Percentiles rank a stretch among this genome's conserved stretches.
Evolutionary conservation across 2,888 invertebrate genomes (phyloP).

Genomic region (Uloborus plumipes): DNA sequence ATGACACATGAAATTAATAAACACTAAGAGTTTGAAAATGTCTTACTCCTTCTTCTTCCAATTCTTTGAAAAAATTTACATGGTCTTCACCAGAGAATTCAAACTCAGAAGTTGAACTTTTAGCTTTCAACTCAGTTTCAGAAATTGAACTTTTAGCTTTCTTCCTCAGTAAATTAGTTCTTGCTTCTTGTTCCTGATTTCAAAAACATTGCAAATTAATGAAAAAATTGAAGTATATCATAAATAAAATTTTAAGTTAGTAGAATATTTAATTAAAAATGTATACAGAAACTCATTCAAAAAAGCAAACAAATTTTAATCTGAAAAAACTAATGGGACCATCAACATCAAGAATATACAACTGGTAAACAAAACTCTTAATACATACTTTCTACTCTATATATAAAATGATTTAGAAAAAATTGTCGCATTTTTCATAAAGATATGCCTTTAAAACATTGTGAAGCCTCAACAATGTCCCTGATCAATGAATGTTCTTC

Average conservation of each 20-base stretch:
- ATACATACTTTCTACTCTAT: no score
- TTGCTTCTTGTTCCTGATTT: constrained; percentile 84
- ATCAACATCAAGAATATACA: no score
- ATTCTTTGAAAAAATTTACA: constrained; percentile 88
- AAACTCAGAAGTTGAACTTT: not conserved
- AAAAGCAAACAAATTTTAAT: no score
- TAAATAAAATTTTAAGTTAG: not conserved
- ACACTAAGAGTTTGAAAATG: not conserved
- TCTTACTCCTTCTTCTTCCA: constrained; percentile 79
- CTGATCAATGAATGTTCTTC: no score
- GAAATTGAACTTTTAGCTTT: constrained; percentile 73
- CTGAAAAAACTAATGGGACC: no score
- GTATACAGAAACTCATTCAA: no score
- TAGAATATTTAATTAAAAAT: no score
- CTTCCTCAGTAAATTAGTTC: constrained; percentile 80
- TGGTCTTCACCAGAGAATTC: constrained; percentile 73
- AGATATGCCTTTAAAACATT: no score
- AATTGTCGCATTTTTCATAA: no score
- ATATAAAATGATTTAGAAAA: no score
- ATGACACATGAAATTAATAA: not conserved
- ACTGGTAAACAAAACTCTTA: no score
- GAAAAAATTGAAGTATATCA: not conserved
- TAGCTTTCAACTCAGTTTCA: constrained; percentile 73
- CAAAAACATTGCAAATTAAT: not conserved
- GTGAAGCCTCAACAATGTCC: no score